Evolutionary conservation across 2,888 invertebrate genomes (phyloP).

Genomic region (Coenonympha glycerion): DNA sequence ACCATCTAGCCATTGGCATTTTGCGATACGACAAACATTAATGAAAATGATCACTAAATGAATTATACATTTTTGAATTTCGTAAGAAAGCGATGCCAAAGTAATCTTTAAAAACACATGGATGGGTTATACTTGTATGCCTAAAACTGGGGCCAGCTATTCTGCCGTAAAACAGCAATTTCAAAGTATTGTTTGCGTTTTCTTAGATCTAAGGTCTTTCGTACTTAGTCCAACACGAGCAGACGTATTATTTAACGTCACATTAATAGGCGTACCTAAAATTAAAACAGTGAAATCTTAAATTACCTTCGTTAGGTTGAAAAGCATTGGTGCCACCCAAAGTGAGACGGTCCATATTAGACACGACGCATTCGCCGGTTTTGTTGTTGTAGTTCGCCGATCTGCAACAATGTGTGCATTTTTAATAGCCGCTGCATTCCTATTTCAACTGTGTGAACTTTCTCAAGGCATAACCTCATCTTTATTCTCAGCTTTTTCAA

Average conservation of each 20-base stretch:
- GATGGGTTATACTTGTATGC: too few relatives aligned
- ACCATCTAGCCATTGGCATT: too few relatives aligned
- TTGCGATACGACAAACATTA: too few relatives aligned
- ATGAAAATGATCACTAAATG: too few relatives aligned
- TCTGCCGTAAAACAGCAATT: too few relatives aligned
- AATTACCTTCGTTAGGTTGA: conserved; percentile 79
- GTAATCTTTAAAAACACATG: too few relatives aligned
- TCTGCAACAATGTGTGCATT: conserved; percentile 75
- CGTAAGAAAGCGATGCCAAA: too few relatives aligned
- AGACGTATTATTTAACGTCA: neutral
- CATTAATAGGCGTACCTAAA: neutral
- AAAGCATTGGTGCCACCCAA: conserved; percentile 88
- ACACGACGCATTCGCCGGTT: conserved; percentile 89
- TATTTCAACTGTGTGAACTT: conserved; percentile 59
- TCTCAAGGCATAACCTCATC: conserved; percentile 43
- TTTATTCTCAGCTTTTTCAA: conserved; percentile 35
- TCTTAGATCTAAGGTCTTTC: too few relatives aligned
- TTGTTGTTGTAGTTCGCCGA: conserved; percentile 93
- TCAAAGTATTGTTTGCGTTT: too few relatives aligned
- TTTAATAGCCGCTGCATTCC: conserved; percentile 42
- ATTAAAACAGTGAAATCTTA: neutral
- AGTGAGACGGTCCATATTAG: conserved; percentile 93
- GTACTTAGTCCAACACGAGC: too few relatives aligned
- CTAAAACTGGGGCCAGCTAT: too few relatives aligned
- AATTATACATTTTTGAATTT: too few relatives aligned